These are phyloP conservation scores for Campoletis raptor DNA, from an alignment of 2,888 invertebrate species.

Conservation along the genomic window DNA sequence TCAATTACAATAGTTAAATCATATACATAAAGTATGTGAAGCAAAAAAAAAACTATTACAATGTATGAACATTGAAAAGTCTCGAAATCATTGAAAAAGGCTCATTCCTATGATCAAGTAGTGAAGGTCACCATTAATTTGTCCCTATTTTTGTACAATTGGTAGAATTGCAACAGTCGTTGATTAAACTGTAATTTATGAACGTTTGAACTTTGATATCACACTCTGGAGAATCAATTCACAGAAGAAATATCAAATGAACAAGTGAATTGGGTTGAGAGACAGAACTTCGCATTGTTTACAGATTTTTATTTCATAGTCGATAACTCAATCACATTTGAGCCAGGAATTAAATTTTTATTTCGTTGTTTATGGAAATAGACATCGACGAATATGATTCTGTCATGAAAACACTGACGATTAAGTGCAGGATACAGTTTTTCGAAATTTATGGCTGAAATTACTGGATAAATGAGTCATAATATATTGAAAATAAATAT, in stretches of 20 bases:
- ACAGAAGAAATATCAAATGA: conserved; percentile 19
- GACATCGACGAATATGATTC: background rate
- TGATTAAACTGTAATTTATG: conserved; percentile 48
- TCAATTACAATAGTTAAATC: conserved; percentile 42
- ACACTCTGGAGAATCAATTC: conserved; percentile 7
- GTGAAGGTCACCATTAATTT: background rate
- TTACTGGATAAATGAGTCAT: too few species aligned
- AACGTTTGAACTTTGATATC: conserved; percentile 10
- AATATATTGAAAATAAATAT: too few species aligned
- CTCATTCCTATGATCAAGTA: background rate
- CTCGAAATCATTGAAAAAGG: background rate
- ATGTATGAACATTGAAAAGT: background rate
- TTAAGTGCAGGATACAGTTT: background rate
- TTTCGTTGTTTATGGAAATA: too few species aligned
- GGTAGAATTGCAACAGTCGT: conserved; percentile 33
- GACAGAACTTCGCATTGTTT: background rate
- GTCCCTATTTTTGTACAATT: background rate
- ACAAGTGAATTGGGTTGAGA: conserved; percentile 52
- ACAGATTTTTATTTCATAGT: background rate
- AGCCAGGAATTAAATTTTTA: background rate
- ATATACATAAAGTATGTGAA: conserved; percentile 5
- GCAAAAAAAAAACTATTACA: background rate
- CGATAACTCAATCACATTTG: background rate
- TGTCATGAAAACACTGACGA: background rate
- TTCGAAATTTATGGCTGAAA: too few species aligned